Evolutionary conservation across 2,888 invertebrate genomes (phyloP).

Genomic region (Pelosia muscerda): DNA sequence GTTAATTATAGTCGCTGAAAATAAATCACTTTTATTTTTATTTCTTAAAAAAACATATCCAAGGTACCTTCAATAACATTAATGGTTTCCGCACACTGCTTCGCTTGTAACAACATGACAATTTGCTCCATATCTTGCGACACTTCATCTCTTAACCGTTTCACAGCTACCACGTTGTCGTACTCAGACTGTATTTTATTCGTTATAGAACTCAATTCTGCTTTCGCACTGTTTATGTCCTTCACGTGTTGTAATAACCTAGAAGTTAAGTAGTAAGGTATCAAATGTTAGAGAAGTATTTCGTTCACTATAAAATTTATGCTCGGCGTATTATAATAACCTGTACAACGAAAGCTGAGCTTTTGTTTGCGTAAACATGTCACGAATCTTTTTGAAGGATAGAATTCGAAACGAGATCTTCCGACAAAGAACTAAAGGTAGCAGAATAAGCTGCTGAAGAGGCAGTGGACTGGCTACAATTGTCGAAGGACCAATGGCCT

Average conservation of each 20-base stretch:
- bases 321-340: neutral
- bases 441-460: no score
- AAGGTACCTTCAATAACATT: slow-evolving; percentile 56
- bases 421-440: no score
- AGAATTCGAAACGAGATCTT: no score
- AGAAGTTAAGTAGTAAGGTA: slow-evolving; percentile 15
- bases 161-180: slow-evolving; percentile 93
- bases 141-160: slow-evolving; percentile 91
- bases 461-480: no score
- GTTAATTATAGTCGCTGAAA: no score
- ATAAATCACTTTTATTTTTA: no score
- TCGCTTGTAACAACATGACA: slow-evolving; percentile 91
- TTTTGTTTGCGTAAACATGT: no score
- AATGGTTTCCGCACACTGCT: slow-evolving; percentile 61
- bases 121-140: slow-evolving; percentile 92
- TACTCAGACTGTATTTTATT: slow-evolving; percentile 94
- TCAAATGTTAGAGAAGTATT: neutral
- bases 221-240: slow-evolving; percentile 88
- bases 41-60: no score
- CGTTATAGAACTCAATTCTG: slow-evolving; percentile 86
- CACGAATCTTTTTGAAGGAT: no score
- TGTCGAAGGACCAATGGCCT: no score
- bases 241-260: slow-evolving; percentile 94
- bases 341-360: no score
- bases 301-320: no score